phyloP scores from a whole-genome alignment of 37 sponge, comb jelly and placozoan genomes.

The Geodia barretti region DNA sequence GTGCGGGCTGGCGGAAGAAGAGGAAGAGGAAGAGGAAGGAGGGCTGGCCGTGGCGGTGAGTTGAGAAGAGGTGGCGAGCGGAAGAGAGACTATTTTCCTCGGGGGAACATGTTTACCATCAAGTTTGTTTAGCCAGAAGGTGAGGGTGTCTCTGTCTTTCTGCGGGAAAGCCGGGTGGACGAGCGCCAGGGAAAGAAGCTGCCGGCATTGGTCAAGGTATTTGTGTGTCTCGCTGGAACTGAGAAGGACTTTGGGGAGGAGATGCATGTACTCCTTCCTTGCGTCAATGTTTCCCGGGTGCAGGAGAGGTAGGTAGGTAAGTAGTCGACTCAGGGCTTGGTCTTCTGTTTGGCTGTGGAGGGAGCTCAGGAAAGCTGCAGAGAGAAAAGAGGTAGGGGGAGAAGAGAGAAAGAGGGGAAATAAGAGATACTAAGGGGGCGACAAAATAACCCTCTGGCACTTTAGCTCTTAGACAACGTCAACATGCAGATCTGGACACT shows the following conservation, averaged over 20 bases:
- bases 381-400: not conserved
- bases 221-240: constrained; percentile 64
- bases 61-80: not conserved
- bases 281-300: constrained; percentile 76
- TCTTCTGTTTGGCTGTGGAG: constrained; percentile 68
- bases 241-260: constrained; percentile 83
- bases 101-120: constrained; percentile 62
- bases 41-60: not conserved
- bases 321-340: constrained; percentile 55
- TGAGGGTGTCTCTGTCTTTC: constrained; percentile 75
- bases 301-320: constrained; percentile 80
- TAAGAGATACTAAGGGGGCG: not conserved
- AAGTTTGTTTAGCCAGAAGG: constrained; percentile 74
- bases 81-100: not conserved
- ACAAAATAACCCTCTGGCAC: not conserved
- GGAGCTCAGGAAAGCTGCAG: constrained; percentile 69
- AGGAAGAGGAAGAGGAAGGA: not conserved
- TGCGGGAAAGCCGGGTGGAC: constrained; percentile 93
- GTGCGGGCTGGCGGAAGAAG: constrained; percentile 16
- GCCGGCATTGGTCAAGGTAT: constrained; percentile 84
- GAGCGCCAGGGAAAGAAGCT: constrained; percentile 85
- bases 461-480: not conserved
- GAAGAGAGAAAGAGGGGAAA: not conserved
- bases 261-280: constrained; percentile 80
- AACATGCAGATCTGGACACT: no score